A percentile compares a stretch with the other conserved stretches of the same genome.
These are phyloP conservation scores for Hesperia comma DNA, from an alignment of 2,888 invertebrate genomes.

Conservation along the genomic window DNA sequence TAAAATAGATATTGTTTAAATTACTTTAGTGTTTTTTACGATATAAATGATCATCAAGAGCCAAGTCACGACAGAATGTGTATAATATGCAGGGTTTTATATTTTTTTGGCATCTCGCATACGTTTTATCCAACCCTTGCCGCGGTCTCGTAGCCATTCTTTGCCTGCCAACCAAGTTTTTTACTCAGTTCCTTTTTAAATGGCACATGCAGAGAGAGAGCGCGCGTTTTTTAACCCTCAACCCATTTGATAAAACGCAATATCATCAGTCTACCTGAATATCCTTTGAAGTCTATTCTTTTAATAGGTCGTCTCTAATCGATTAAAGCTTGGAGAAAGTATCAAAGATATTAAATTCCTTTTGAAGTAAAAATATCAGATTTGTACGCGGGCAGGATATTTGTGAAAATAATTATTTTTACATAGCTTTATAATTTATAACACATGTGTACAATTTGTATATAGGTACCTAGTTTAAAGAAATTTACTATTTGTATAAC, in stretches of 20 bases:
- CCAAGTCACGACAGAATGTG: constrained; percentile 50
- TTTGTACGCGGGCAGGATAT: neutral
- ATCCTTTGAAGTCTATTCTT: constrained; percentile 64
- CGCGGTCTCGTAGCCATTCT: constrained; percentile 74
- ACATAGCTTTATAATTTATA: too few relatives aligned
- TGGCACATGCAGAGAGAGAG: constrained; percentile 81
- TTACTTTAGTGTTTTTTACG: neutral
- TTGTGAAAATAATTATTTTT: neutral
- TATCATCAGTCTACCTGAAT: constrained; percentile 80
- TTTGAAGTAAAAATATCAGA: neutral
- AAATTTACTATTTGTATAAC: too few relatives aligned
- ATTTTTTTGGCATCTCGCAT: constrained; percentile 71
- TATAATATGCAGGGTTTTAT: constrained; percentile 65
- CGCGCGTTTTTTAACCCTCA: constrained; percentile 65
- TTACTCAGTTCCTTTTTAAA: constrained; percentile 79
- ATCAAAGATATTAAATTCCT: constrained; percentile 31
- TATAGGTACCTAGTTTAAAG: too few relatives aligned
- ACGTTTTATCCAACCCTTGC: constrained; percentile 76
- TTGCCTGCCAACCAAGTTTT: constrained; percentile 66
- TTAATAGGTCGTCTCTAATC: constrained; percentile 77
- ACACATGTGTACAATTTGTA: too few relatives aligned
- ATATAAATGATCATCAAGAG: constrained; percentile 27
- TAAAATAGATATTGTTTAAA: too few relatives aligned
- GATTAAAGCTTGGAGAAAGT: constrained; percentile 55
- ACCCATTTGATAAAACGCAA: constrained; percentile 76